phyloP scores from a whole-genome alignment of 2,113 vertebrate species.

The Tenebrosternarchus preto region DNA sequence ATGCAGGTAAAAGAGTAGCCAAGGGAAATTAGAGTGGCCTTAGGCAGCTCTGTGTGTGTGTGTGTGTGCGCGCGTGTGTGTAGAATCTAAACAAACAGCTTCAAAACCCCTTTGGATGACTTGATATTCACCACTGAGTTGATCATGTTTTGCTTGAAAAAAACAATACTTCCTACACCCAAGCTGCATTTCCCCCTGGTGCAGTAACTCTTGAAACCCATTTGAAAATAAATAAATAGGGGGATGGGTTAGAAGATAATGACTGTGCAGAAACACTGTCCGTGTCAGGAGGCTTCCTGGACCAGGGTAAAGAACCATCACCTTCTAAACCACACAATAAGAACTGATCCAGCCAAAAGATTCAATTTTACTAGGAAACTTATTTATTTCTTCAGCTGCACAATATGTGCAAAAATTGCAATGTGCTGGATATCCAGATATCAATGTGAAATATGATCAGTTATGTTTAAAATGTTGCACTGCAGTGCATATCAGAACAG shows the following conservation, averaged over 20 bases:
- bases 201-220: background rate
- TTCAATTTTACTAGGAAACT: too few species aligned
- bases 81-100: background rate
- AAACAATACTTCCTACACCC: background rate
- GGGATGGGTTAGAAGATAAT: background rate
- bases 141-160: background rate
- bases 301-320: too few species aligned
- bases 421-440: too few species aligned
- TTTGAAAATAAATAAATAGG: background rate
- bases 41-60: background rate
- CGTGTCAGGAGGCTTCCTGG: background rate
- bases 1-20: constrained; percentile 20
- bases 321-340: too few species aligned
- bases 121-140: background rate
- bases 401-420: too few species aligned
- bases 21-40: constrained; percentile 28
- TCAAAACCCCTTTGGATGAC: background rate
- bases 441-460: too few species aligned
- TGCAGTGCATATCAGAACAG: too few species aligned
- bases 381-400: too few species aligned
- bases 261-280: background rate
- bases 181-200: too few species aligned
- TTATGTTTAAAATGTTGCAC: too few species aligned
- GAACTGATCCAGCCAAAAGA: too few species aligned
- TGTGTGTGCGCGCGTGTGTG: background rate